Evolutionary conservation across 2,888 invertebrate genomes (phyloP).

Genomic region (Xestobium rufovillosum): DNA sequence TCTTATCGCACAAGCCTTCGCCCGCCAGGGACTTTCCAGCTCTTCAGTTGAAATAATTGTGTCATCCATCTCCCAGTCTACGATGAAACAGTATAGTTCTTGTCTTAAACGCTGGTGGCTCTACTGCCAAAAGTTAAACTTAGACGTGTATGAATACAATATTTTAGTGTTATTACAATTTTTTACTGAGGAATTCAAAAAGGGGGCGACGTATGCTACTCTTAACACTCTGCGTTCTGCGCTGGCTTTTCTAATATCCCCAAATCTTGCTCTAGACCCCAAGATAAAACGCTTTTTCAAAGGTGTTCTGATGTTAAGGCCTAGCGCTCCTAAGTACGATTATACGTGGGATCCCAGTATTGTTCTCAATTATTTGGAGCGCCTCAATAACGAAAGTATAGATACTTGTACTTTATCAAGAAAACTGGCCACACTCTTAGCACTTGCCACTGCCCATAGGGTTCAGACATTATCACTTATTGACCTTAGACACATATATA

Average conservation of each 20-base stretch:
- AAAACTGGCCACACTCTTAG: slow-evolving; percentile 8
- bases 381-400: background rate
- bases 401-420: background rate
- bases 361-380: slow-evolving; percentile 5
- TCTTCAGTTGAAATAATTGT: background rate
- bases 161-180: too few species aligned
- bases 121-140: background rate
- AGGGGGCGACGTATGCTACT: too few species aligned
- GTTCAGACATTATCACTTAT: slow-evolving; percentile 8
- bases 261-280: slow-evolving; percentile 1
- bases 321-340: slow-evolving; percentile 7
- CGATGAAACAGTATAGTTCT: slow-evolving; percentile 7
- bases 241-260: background rate
- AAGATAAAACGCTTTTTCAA: slow-evolving; percentile 6
- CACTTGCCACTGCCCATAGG: slow-evolving; percentile 7
- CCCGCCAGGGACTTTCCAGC: background rate
- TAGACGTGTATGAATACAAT: too few species aligned
- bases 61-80: slow-evolving; percentile 3
- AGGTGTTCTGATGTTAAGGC: background rate
- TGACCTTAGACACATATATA: slow-evolving; percentile 3
- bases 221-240: slow-evolving; percentile 3
- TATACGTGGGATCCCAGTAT: slow-evolving; percentile 5
- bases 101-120: slow-evolving; percentile 6
- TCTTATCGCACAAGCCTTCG: slow-evolving; percentile 12
- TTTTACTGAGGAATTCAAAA: too few species aligned